Evolutionary conservation across 2,113 vertebrate genomes (phyloP).

Genomic region (Pygoscelis antarcticus): DNA sequence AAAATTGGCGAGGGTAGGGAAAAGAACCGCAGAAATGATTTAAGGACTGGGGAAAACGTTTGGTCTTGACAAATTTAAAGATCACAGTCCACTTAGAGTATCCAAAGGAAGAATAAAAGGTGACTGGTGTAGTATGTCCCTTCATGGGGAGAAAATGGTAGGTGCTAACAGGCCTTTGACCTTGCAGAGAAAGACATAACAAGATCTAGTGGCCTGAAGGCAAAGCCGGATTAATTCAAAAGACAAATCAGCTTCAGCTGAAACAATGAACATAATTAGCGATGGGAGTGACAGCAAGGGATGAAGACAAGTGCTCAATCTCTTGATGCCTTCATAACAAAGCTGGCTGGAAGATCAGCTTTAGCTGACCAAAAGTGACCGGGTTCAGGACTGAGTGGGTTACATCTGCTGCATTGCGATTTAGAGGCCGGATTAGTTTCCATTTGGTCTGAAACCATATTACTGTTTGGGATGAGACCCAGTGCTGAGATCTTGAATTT

Average conservation of each 20-base stretch:
- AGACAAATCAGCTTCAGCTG: neutral
- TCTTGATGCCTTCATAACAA: neutral
- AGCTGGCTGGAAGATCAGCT: neutral
- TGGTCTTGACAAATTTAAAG: neutral
- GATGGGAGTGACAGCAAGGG: neutral
- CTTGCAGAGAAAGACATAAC: neutral
- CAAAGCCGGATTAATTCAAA: neutral
- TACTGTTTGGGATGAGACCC: slow-evolving; percentile 35
- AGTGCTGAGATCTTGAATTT: slow-evolving; percentile 44
- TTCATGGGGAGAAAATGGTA: neutral
- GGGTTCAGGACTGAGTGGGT: neutral
- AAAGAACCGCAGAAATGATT: neutral
- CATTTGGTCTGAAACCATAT: slow-evolving; percentile 5
- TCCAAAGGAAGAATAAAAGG: neutral
- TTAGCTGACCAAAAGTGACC: neutral
- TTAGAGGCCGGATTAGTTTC: neutral
- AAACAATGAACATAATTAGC: neutral
- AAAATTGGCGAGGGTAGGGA: neutral
- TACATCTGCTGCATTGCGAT: neutral
- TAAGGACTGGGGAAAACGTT: neutral
- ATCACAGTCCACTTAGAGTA: neutral
- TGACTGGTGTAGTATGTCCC: neutral
- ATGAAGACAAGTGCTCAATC: neutral
- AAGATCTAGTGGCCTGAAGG: neutral
- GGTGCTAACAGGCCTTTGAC: neutral